A percentile compares a stretch with the other conserved stretches of the same genome.
phyloP scores from a whole-genome alignment of 2,113 vertebrate genomes.

The Platichthys flesus region DNA sequence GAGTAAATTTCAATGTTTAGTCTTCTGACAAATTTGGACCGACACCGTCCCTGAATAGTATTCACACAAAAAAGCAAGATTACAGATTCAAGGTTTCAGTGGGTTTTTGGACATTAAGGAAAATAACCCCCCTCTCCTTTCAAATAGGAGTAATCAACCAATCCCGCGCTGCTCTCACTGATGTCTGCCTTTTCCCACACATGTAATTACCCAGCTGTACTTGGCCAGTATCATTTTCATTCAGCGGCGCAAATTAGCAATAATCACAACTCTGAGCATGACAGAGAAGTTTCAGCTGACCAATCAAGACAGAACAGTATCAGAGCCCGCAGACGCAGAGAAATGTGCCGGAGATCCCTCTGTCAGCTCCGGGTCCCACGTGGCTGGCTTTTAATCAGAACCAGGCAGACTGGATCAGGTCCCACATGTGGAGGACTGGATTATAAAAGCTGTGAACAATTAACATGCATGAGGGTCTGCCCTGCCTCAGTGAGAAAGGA shows the following conservation, averaged over 20 bases:
- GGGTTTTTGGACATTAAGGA: not conserved
- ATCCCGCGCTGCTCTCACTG: not conserved
- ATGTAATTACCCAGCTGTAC: conserved; percentile 54
- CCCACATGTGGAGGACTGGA: conserved; percentile 63
- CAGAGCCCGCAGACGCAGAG: conserved; percentile 34
- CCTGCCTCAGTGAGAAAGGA: conserved; percentile 58
- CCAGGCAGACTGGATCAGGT: conserved; percentile 65
- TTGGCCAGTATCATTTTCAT: conserved; percentile 46
- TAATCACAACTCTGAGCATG: conserved; percentile 65
- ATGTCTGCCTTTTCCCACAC: conserved; percentile 1
- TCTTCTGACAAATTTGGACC: not conserved
- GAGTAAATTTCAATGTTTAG: too few relatives aligned
- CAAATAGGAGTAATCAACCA: conserved; percentile 21
- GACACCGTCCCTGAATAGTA: not conserved
- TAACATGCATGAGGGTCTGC: conserved; percentile 65
- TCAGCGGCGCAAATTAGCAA: conserved; percentile 52
- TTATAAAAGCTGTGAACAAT: conserved; percentile 79
- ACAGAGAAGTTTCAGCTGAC: conserved; percentile 39
- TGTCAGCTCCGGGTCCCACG: conserved; percentile 49
- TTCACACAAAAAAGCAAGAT: not conserved
- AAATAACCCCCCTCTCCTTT: conserved; percentile 13
- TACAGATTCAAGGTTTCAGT: not conserved
- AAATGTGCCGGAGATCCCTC: conserved; percentile 38
- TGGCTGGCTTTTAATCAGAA: conserved; percentile 68
- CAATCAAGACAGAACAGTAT: conserved; percentile 57